Evolutionary conservation across 2,113 vertebrate species (phyloP).

Genomic region (Rhinopomastus cyanomelas): DNA sequence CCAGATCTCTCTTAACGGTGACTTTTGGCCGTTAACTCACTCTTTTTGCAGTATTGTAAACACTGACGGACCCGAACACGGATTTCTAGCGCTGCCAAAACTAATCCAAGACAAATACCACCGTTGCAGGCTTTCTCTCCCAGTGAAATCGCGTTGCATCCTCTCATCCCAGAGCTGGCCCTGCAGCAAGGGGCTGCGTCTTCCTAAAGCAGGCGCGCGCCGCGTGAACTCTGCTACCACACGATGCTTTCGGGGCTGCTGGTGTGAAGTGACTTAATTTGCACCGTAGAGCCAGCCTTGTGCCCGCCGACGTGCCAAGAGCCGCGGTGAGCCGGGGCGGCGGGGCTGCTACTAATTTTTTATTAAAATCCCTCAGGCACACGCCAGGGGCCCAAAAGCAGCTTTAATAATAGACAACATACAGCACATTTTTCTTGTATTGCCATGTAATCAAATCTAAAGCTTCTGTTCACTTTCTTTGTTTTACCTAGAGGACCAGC

Average conservation of each 20-base stretch:
- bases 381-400: conserved; percentile 80
- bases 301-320: conserved; percentile 68
- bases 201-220: conserved; percentile 44
- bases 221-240: conserved; percentile 72
- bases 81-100: conserved; percentile 58
- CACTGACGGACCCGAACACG: not conserved
- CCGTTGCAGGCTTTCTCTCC: conserved; percentile 17
- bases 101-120: conserved; percentile 49
- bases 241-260: conserved; percentile 67
- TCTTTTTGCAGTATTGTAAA: conserved; percentile 42
- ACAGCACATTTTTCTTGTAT: conserved; percentile 86
- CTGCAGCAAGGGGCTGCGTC: conserved; percentile 53
- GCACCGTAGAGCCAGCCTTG: conserved; percentile 65
- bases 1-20: not conserved
- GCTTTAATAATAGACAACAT: conserved; percentile 85
- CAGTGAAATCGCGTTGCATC: conserved; percentile 64
- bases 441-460: conserved; percentile 86
- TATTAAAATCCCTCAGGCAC: conserved; percentile 85
- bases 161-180: conserved; percentile 56
- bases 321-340: conserved; percentile 70
- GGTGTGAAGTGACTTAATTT: conserved; percentile 79
- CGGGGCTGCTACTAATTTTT: conserved; percentile 84
- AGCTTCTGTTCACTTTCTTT: conserved; percentile 83
- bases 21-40: conserved; percentile 30
- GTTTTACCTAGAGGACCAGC: conserved; percentile 87